A percentile compares a stretch with the other conserved stretches of the same genome.
Evolutionary conservation across 2,888 invertebrate species (phyloP).

Genomic region (Melinaea marsaeus): DNA sequence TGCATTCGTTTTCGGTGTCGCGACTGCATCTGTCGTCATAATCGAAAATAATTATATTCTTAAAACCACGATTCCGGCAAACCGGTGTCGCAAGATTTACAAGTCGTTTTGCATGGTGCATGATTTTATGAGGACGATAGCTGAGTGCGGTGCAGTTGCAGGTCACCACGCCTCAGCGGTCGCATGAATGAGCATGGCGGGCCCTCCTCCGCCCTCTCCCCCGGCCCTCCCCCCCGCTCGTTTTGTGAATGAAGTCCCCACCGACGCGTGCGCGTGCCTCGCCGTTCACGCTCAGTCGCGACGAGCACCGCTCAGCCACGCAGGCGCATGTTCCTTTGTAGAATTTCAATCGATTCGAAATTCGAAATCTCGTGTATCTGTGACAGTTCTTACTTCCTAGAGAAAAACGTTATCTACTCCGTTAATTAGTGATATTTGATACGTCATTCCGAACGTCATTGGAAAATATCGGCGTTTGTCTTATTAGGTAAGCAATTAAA

Average conservation of each 20-base stretch:
- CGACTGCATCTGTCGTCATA: slow-evolving; percentile 30
- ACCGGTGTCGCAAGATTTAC: slow-evolving; percentile 13
- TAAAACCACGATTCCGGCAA: slow-evolving; percentile 10
- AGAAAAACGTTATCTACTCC: slow-evolving; percentile 16
- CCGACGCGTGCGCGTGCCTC: slow-evolving; percentile 74
- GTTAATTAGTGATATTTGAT: slow-evolving; percentile 7
- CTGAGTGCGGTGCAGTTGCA: slow-evolving; percentile 34
- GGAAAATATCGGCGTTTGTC: slow-evolving; percentile 33
- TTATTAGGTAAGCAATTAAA: slow-evolving; percentile 66
- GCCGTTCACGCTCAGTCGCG: slow-evolving; percentile 63
- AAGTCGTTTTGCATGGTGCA: slow-evolving; percentile 30
- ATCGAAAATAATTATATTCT: slow-evolving; percentile 23
- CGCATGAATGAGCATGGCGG: slow-evolving; percentile 65
- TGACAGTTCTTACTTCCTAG: slow-evolving; percentile 40
- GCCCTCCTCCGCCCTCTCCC: slow-evolving; percentile 56
- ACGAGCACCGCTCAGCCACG: slow-evolving; percentile 64
- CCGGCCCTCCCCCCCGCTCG: slow-evolving; percentile 63
- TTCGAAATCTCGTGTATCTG: slow-evolving; percentile 58
- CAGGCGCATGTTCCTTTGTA: slow-evolving; percentile 57
- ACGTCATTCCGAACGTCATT: not conserved
- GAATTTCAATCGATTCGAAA: slow-evolving; percentile 60
- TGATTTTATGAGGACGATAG: slow-evolving; percentile 35
- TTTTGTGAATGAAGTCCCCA: slow-evolving; percentile 74
- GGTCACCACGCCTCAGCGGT: slow-evolving; percentile 43
- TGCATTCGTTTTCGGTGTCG: slow-evolving; percentile 46